Evolutionary conservation across 2,113 vertebrate genomes (phyloP).

Genomic region (Callospermophilus lateralis): DNA sequence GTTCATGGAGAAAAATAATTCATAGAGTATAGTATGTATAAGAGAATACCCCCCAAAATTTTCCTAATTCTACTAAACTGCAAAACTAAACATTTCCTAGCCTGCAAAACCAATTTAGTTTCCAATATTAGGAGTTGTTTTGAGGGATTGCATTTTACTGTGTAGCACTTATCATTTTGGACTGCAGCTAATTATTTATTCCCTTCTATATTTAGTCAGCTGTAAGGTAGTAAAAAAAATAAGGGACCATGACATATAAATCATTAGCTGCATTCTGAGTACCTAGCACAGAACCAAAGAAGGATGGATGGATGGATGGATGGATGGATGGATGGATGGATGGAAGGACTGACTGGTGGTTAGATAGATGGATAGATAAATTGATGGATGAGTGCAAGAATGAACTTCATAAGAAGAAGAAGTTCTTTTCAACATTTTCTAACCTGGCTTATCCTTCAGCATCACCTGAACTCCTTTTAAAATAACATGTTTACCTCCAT

Average conservation of each 20-base stretch:
- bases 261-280: neutral
- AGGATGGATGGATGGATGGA: neutral
- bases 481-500: neutral
- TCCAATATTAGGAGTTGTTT: neutral
- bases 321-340: neutral
- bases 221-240: neutral
- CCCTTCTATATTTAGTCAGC: neutral
- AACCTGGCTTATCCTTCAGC: neutral
- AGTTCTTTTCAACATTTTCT: neutral
- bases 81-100: neutral
- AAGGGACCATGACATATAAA: neutral
- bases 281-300: neutral
- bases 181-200: neutral
- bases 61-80: neutral
- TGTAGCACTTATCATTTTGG: neutral
- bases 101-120: neutral
- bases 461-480: neutral
- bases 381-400: neutral
- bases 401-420: neutral
- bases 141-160: neutral
- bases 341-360: neutral
- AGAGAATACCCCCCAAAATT: neutral
- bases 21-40: neutral
- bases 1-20: conserved; percentile 14
- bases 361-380: neutral